phyloP scores from a whole-genome alignment of 2,797 vertebrate genomes.

The Acomys russatus region DNA sequence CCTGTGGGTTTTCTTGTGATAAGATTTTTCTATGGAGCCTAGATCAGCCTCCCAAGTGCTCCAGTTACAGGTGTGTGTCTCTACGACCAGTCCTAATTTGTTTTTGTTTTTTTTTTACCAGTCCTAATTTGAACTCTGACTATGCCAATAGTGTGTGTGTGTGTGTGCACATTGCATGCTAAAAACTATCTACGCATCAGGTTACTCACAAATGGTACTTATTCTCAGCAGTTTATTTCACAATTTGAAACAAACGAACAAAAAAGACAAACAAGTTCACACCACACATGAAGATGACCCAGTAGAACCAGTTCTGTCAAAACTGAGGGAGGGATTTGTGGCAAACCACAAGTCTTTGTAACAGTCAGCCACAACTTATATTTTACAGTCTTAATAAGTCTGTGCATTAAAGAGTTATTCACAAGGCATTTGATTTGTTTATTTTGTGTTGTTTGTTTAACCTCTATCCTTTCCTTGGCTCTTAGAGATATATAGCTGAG shows the following conservation, averaged over 20 bases:
- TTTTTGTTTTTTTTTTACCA: no score
- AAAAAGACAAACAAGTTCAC: background rate
- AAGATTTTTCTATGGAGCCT: background rate
- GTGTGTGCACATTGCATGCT: background rate
- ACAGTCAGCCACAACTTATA: background rate
- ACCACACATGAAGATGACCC: background rate
- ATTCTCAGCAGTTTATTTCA: conserved; percentile 22
- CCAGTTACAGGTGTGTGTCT: background rate
- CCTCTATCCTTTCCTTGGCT: background rate
- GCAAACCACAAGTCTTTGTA: conserved; percentile 3
- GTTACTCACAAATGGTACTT: background rate
- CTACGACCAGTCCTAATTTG: background rate
- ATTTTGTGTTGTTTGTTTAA: conserved; percentile 6
- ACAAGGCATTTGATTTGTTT: background rate
- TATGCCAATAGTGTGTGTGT: background rate
- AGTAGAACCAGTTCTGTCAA: background rate
- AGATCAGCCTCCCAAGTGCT: background rate
- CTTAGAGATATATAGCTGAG: background rate
- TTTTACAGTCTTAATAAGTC: conserved; percentile 7
- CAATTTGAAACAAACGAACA: background rate
- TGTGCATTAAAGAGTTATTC: conserved; percentile 19
- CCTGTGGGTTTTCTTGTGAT: background rate
- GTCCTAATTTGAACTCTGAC: conserved; percentile 8
- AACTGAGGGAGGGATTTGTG: background rate
- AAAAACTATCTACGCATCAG: background rate